Evolutionary conservation across 2,888 invertebrate species (phyloP), one percentile per base, ranked within the genome.

Genomic region (Trachelus tabidus): DNA sequence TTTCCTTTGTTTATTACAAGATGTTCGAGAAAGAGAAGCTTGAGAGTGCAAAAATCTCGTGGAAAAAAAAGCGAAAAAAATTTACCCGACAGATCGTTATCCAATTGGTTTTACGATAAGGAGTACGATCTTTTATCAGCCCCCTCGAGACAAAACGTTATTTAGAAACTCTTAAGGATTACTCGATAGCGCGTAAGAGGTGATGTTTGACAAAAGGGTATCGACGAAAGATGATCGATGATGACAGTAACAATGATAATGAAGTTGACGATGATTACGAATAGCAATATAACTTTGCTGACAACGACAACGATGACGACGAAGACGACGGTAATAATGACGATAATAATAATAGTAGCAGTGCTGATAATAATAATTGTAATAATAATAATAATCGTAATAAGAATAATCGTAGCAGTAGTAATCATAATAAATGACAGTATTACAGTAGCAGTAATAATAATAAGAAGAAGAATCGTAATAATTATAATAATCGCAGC

Each of bases 381-480:
- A 85, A 83, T 85, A 81, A 84, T 83, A 85, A 85, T 85, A 85
- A 82, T 85, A 81, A 84, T 83, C 85, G 85, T 85, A 85, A 82
- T 75, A 73, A 78, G 23, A 74, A 35, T 74, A 33, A 74, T 74
- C 74, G 74, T 34, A 74, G 74, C 74, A 71, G 23, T 74, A 37
- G 34, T 74, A 74, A 74, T 74, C 23, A 74, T 74, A 74, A 74
- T 74, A 74, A 56, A 74, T 35, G 34, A 37, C 74, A 74, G 74
- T 37, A 81, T 80, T 84, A 80, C 83, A 85, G 85, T 84, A 84
- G 81, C 83, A 82, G 85, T 82, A 85, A 84, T 85, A 81, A 85
- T 83, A 85, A 85, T 85, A 85, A 82, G 73, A 68, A 77, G 12
- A 33, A 73, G 34, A 74, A 35, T 74, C n/a, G 37, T 74, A 37